These are phyloP conservation scores for Ahaetulla prasina DNA, from an alignment of 2,113 vertebrate genomes.

Conservation along the genomic window DNA sequence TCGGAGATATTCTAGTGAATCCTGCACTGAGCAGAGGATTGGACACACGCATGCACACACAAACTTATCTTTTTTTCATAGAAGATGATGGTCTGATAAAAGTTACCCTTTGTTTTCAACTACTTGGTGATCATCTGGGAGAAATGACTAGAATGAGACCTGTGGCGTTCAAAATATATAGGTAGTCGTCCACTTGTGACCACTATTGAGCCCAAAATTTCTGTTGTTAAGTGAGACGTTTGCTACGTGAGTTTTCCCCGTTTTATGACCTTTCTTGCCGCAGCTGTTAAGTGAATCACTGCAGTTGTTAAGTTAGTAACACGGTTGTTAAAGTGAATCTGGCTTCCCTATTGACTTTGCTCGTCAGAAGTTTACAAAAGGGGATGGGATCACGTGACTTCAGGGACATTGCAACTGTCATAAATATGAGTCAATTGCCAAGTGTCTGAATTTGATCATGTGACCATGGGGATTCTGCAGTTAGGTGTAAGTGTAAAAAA, in stretches of 20 bases:
- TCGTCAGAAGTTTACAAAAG: neutral
- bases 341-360: neutral
- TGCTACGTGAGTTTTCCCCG: neutral
- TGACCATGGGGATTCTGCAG: neutral
- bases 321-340: neutral
- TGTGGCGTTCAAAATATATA: slow-evolving; percentile 11
- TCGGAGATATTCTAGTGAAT: neutral
- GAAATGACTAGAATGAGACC: neutral
- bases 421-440: neutral
- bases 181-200: neutral
- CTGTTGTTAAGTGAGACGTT: neutral
- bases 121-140: neutral
- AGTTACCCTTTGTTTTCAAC: neutral
- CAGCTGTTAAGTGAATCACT: neutral
- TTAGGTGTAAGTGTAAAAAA: neutral
- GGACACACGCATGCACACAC: neutral
- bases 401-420: neutral
- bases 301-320: neutral
- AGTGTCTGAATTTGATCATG: neutral
- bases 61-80: neutral
- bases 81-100: neutral
- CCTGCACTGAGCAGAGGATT: neutral
- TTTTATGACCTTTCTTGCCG: neutral
- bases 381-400: neutral
- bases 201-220: neutral